phyloP scores from a whole-genome alignment of 2,888 invertebrate species.

The Allophyes oxyacanthae region DNA sequence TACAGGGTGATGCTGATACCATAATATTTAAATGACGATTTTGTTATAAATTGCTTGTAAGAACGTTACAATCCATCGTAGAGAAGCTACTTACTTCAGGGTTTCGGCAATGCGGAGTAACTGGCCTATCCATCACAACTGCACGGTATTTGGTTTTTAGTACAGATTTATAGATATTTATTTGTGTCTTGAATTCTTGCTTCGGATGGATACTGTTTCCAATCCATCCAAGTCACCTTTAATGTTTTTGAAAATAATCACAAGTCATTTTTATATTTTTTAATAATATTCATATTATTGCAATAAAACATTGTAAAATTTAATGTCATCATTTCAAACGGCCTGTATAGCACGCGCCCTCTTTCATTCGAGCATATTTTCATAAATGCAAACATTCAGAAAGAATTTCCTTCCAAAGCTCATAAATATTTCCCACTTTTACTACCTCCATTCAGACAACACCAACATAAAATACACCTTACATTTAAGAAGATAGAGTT shows the following conservation, averaged over 20 bases:
- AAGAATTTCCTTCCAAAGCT: conserved; percentile 88
- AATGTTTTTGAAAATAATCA: too few relatives aligned
- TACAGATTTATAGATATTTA: too few relatives aligned
- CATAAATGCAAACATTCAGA: conserved; percentile 89
- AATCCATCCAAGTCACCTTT: too few relatives aligned
- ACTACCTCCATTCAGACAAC: conserved; percentile 70
- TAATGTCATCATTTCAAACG: conserved; percentile 41
- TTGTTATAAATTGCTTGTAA: too few relatives aligned
- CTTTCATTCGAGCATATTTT: conserved; percentile 87
- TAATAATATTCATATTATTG: conserved; percentile 12
- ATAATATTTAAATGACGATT: too few relatives aligned
- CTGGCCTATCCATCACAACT: too few relatives aligned
- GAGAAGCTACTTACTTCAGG: too few relatives aligned
- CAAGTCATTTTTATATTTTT: neutral
- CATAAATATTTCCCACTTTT: conserved; percentile 89
- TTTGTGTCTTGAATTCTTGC: too few relatives aligned
- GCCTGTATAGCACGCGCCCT: conserved; percentile 68
- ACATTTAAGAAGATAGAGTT: conserved; percentile 50
- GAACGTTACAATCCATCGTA: too few relatives aligned
- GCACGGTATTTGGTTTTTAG: too few relatives aligned
- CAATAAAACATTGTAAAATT: conserved; percentile 14
- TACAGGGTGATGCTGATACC: conserved; percentile 62
- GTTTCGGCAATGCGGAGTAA: too few relatives aligned
- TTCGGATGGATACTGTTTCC: too few relatives aligned
- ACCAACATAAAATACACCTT: conserved; percentile 60